Evolutionary conservation across 2,888 invertebrate species (phyloP).

Genomic region (Epinotia nisella): DNA sequence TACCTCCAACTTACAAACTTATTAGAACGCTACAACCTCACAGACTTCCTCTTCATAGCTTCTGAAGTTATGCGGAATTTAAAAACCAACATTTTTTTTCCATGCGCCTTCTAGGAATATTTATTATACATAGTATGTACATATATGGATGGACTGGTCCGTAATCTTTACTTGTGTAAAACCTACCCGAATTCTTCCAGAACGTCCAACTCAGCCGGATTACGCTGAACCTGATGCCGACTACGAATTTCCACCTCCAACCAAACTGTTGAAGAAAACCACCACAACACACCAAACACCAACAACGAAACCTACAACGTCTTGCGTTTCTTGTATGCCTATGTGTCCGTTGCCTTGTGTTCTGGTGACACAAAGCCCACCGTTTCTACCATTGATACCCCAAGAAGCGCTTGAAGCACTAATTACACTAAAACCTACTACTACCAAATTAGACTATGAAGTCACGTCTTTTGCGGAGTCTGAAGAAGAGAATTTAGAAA

Average conservation of each 20-base stretch:
- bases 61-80: too few relatives aligned
- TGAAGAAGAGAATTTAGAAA: neutral
- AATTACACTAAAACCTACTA: neutral
- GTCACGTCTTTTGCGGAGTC: too few relatives aligned
- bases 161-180: too few relatives aligned
- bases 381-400: neutral
- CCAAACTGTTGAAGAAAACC: neutral
- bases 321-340: conserved; percentile 22
- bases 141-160: too few relatives aligned
- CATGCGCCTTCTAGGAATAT: too few relatives aligned
- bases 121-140: too few relatives aligned
- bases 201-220: conserved; percentile 9
- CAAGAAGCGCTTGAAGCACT: neutral
- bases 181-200: neutral
- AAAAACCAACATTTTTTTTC: too few relatives aligned
- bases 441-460: neutral
- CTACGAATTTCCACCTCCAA: neutral
- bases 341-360: neutral
- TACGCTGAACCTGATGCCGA: conserved; percentile 1
- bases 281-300: too few relatives aligned
- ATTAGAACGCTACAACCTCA: too few relatives aligned
- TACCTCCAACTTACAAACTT: too few relatives aligned
- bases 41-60: too few relatives aligned
- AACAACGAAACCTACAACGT: neutral
- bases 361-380: neutral